Base-by-base conservation (phyloP, 2,113 vertebrate species). In the Bubo bubo region DNA sequence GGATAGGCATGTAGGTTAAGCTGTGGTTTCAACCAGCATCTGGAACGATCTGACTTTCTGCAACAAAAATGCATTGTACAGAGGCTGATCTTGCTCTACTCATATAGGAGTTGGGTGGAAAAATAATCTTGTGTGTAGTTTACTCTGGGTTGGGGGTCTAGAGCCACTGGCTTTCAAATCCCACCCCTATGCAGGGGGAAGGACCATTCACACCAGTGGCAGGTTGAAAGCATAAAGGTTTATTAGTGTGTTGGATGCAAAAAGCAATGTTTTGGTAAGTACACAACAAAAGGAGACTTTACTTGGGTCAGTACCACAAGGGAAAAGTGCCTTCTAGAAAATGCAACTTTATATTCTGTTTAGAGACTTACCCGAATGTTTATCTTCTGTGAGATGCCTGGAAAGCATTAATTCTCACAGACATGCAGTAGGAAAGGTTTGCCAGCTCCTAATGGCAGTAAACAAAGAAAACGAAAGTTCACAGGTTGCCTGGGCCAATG, bases 391-490 rank as follows among this genome's bases (percentile, higher is more conserved):
- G 91, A 79, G 95, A 35, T 91, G 77, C 87, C 74, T 96, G 89
- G 87, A 93, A 94, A 93, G 84, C 73, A 81, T 79, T 74, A 53
- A 52, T 93, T 93, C 66, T 91, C 80, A 84, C 0, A 11, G 76
- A 72, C 7, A 0, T 81, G 60, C 28, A n/a, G 45, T 23, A 41
- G 67, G 32, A 80, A 86, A 70, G 49, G 37, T 71, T 86, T 96
- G 86, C 88, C 88, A 86, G 75, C 79, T 94, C 27, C 41, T 92
- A 53, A 80, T 52, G 43, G 34, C 55, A 52, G 28, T 75, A 75
- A 84, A 86, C 76, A 93, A 94, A 91, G 89, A 63, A 71, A 88
- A 83, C 37, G 60, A 63, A 93, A 85, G 80, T 75, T 92, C 49
- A 24, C 43, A 77, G 77, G 74, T 93, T 83, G 53, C 67, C 55